A percentile compares a stretch with the other conserved stretches of the same genome.
Evolutionary conservation across 2,888 invertebrate species (phyloP).

Genomic region (Pyrgus malvae): DNA sequence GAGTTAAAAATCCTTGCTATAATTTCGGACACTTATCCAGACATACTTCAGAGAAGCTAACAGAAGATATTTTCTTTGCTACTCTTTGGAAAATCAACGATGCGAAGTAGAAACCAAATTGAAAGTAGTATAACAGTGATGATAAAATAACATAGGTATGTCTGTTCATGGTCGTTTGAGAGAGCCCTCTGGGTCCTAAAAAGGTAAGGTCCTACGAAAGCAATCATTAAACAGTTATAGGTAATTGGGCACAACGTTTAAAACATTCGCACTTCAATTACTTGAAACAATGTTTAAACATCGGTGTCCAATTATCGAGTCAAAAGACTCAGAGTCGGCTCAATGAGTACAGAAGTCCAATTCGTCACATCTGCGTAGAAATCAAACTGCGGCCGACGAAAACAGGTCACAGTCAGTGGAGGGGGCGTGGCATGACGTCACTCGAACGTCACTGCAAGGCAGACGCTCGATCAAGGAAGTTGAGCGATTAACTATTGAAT

Average conservation of each 20-base stretch:
- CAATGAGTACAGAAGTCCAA: conserved; percentile 15
- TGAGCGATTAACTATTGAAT: conserved; percentile 5
- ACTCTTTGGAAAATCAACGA: no score
- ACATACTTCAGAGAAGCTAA: no score
- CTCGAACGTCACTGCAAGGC: conserved; percentile 26
- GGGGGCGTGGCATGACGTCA: conserved; percentile 34
- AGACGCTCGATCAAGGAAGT: background rate
- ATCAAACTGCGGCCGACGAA: conserved; percentile 27
- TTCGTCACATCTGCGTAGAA: conserved; percentile 27
- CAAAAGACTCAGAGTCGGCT: conserved; percentile 15
- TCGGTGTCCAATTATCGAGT: conserved; percentile 19
- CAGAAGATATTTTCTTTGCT: no score
- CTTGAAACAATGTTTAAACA: conserved; percentile 13
- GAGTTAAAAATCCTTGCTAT: no score
- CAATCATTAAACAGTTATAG: background rate
- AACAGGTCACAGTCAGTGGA: conserved; percentile 32
- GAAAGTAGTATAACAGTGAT: no score
- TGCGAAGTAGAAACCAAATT: no score
- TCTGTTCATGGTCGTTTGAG: no score
- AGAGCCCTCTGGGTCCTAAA: background rate
- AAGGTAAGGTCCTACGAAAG: background rate
- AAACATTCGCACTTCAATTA: conserved; percentile 9
- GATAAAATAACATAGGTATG: no score
- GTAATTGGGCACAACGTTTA: background rate
- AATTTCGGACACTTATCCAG: no score